A percentile compares a stretch with the other conserved stretches of the same genome.
These are phyloP conservation scores for Endotricha flammealis DNA, from an alignment of 2,888 invertebrate species.

Conservation along the genomic window DNA sequence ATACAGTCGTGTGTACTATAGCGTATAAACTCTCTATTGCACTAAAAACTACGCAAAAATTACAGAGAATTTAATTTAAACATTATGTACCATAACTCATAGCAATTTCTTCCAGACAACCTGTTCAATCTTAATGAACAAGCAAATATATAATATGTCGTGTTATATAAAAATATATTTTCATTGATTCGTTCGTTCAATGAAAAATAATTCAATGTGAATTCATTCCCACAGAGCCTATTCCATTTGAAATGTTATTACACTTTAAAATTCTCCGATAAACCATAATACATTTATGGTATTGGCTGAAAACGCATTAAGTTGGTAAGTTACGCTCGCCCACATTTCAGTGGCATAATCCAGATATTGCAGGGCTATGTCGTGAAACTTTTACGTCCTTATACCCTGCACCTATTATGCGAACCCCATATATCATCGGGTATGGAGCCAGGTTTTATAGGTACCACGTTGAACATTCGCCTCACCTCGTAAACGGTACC, in stretches of 20 bases:
- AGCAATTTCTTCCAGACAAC: too few relatives aligned
- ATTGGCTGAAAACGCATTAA: neutral
- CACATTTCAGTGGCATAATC: neutral
- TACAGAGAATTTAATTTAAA: too few relatives aligned
- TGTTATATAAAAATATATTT: too few relatives aligned
- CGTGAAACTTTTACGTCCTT: conserved; percentile 15
- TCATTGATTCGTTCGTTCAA: too few relatives aligned
- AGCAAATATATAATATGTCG: too few relatives aligned
- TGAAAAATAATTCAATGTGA: too few relatives aligned
- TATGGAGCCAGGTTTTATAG: conserved; percentile 30
- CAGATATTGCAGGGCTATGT: conserved; percentile 6
- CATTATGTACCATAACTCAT: too few relatives aligned
- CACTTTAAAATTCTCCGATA: neutral
- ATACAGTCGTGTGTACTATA: too few relatives aligned
- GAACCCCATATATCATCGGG: conserved; percentile 15
- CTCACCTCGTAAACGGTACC: conserved; percentile 34
- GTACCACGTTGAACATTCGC: conserved; percentile 28
- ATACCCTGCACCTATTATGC: conserved; percentile 15
- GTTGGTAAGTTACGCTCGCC: neutral
- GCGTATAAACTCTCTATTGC: too few relatives aligned
- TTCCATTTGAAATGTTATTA: conserved; percentile 9
- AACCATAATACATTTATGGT: neutral
- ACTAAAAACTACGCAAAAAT: too few relatives aligned
- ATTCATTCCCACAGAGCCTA: too few relatives aligned
- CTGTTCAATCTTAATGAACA: too few relatives aligned